A percentile compares a stretch with the other conserved stretches of the same genome.
Evolutionary conservation across 1,140 invertebrate genomes (phyloP).

Genomic region (Zophobas morio): DNA sequence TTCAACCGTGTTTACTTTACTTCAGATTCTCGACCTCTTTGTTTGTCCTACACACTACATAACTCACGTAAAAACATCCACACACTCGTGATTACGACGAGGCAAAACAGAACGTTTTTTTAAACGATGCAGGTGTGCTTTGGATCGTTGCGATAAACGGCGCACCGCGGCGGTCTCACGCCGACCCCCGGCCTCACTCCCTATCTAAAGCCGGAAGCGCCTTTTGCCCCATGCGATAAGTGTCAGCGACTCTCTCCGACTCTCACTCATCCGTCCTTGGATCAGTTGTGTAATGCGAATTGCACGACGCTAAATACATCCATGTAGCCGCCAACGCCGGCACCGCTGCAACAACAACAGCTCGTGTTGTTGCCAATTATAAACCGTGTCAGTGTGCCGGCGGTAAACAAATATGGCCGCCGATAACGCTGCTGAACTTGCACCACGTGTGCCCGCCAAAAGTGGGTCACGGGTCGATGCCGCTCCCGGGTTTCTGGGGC

Average conservation of each 20-base stretch:
- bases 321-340: constrained; percentile 1
- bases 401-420: constrained; percentile 44
- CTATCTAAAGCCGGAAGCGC: no score
- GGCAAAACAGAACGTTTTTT: no score
- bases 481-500: constrained; percentile 63
- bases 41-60: no score
- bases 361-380: constrained; percentile 25
- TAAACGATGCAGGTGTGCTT: no score
- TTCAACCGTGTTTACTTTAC: no score
- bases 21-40: no score
- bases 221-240: no score
- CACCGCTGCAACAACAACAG: background rate
- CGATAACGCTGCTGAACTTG: background rate
- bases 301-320: constrained; percentile 17
- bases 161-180: no score
- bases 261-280: background rate
- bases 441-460: constrained; percentile 59
- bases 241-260: background rate
- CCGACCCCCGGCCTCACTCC: no score
- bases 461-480: constrained; percentile 67
- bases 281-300: constrained; percentile 1
- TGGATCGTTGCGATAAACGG: no score
- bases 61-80: no score
- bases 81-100: no score
- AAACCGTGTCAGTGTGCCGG: constrained; percentile 44